Percentiles rank a stretch among this genome's conserved stretches.
These are phyloP conservation scores for Ganaspis sp. DNA, from an alignment of 1,140 invertebrate genomes.

Conservation along the genomic window DNA sequence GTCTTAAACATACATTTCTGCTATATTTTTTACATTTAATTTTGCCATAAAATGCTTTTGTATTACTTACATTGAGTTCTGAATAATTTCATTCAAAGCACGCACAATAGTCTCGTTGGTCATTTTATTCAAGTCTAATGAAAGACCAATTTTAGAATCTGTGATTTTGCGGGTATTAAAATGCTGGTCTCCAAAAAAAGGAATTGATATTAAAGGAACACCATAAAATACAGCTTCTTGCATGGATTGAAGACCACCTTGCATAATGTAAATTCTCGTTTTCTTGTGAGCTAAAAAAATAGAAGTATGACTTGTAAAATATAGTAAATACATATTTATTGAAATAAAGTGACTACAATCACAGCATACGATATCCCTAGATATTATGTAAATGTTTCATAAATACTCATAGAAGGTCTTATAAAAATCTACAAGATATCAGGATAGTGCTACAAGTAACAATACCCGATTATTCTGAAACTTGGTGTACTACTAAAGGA, in stretches of 20 bases:
- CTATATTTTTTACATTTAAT: too few relatives aligned
- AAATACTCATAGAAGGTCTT: too few relatives aligned
- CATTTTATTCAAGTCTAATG: constrained; percentile 62
- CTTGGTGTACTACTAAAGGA: too few relatives aligned
- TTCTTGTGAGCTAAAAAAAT: constrained; percentile 74
- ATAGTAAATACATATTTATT: too few relatives aligned
- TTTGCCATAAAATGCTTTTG: too few relatives aligned
- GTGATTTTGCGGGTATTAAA: constrained; percentile 69
- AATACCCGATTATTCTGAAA: too few relatives aligned
- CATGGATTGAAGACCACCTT: constrained; percentile 78
- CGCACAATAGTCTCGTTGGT: constrained; percentile 58
- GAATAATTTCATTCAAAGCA: constrained; percentile 61
- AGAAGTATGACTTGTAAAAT: constrained; percentile 44
- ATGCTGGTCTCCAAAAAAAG: constrained; percentile 75
- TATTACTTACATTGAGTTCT: constrained; percentile 65
- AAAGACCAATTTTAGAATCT: constrained; percentile 67
- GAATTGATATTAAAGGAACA: constrained; percentile 77
- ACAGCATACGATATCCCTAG: too few relatives aligned
- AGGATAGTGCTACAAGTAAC: too few relatives aligned
- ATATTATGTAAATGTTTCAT: too few relatives aligned
- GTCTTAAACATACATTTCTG: too few relatives aligned
- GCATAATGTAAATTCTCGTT: constrained; percentile 77
- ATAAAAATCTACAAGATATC: too few relatives aligned
- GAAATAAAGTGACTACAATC: too few relatives aligned
- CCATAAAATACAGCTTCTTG: constrained; percentile 77